Conservation (phyloP, 2,888 invertebrate species). For the Entomobrya proxima region DNA sequence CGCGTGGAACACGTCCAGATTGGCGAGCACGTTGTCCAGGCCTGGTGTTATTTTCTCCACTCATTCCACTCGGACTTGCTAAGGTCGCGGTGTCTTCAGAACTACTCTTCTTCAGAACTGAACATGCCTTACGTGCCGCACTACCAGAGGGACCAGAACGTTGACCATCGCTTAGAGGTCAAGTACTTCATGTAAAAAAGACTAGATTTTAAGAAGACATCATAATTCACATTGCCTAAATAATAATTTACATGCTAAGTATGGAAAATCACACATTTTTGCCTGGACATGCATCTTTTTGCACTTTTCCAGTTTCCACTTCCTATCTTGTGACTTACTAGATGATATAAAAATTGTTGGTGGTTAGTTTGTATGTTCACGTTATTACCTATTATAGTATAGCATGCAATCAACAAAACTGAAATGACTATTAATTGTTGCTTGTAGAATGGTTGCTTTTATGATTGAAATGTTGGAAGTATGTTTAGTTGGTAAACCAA, state of each 20-base stretch:
- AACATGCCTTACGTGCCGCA: slow-evolving; percentile 85
- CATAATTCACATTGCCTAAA: neutral
- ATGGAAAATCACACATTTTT: slow-evolving; percentile 17
- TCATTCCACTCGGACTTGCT: slow-evolving; percentile 83
- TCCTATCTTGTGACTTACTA: slow-evolving; percentile 14
- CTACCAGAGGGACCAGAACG: slow-evolving; percentile 81
- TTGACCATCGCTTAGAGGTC: slow-evolving; percentile 76
- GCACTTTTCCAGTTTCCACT: neutral
- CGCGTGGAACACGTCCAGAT: slow-evolving; percentile 77
- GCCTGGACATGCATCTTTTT: neutral
- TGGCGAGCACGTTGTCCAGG: slow-evolving; percentile 76
- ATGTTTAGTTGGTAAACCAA: no score
- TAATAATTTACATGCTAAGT: neutral
- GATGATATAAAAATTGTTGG: no score
- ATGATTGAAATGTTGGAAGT: no score
- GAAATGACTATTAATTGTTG: no score
- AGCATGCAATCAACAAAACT: no score
- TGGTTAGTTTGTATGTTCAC: no score
- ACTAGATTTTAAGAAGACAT: neutral
- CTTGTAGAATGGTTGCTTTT: no score
- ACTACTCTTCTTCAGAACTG: slow-evolving; percentile 83
- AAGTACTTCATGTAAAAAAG: slow-evolving; percentile 43
- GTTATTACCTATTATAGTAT: no score
- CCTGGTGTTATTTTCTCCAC: slow-evolving; percentile 89
- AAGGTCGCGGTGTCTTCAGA: slow-evolving; percentile 79